Evolutionary conservation across 2,113 vertebrate genomes (phyloP).

Genomic region (Mungos mungo): DNA sequence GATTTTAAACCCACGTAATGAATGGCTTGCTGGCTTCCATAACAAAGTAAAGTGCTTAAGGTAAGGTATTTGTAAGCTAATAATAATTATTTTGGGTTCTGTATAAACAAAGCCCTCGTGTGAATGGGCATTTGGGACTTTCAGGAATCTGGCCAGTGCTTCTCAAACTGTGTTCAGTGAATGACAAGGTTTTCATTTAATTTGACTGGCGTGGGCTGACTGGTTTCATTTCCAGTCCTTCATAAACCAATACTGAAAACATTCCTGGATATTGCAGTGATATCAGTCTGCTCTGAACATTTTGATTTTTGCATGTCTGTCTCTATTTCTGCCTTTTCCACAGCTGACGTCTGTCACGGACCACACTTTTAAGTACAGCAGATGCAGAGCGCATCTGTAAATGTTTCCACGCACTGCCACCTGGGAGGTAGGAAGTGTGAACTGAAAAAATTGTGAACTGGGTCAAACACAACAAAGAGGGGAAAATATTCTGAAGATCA

Average conservation of each 20-base stretch:
- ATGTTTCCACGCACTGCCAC: neutral
- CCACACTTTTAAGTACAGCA: neutral
- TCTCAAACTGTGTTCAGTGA: neutral
- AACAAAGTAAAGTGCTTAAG: neutral
- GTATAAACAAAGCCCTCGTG: neutral
- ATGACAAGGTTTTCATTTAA: neutral
- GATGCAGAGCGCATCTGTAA: neutral
- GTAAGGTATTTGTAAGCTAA: neutral
- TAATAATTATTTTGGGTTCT: neutral
- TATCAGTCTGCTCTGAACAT: neutral
- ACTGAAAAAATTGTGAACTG: neutral
- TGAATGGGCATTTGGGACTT: neutral
- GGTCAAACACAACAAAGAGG: neutral
- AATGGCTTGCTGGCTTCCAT: neutral
- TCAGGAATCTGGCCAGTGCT: neutral
- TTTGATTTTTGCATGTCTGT: neutral
- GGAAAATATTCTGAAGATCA: neutral
- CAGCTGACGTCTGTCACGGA: rapidly evolving
- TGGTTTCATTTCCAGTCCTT: neutral
- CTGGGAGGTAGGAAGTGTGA: neutral
- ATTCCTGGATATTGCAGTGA: neutral
- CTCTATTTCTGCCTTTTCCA: neutral
- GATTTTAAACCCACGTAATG: neutral
- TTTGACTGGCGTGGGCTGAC: neutral
- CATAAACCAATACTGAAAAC: neutral